Evolutionary conservation across 2,888 invertebrate genomes (phyloP), one percentile per base, ranked within the genome.

Genomic region (Oscheius sp.): DNA sequence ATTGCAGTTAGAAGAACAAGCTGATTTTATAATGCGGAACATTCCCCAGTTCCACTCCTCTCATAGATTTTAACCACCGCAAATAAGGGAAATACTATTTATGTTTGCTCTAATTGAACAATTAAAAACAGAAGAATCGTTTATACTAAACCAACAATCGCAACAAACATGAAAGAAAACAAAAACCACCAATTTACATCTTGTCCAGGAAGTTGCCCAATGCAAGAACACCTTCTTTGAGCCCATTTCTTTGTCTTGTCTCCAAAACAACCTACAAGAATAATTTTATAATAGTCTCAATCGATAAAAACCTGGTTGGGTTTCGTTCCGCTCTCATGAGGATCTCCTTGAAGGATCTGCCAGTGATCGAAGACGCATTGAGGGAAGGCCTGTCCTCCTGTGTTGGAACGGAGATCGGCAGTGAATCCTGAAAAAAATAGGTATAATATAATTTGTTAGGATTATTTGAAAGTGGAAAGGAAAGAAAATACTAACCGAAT

Each of bases 291-390:
- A n/a, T n/a, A n/a, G n/a, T n/a, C n/a, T n/a, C 9, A 35, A 35
- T 6, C 35, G 9, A 9, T 35, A 35, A 35, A 35, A 35, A 35
- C 35, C 55, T 81, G 84, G 69, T 84, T 87, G 46, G 91, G 89
- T 82, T 90, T 90, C 77, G 89, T 87, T 68, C 84, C 79, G 9
- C 88, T 83, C 58, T 98, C 97, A 89, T 93, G 91, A 82, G 97
- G 96, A 90, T 99, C 96, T 85, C 98, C 98, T 43, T 61, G 61
- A 43, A 61, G 61, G 23, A 96, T 91, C 91, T 98, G 95, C 99
- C 99, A 99, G 91, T 99, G 99, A 91, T 99, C 98, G 91, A 99
- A 99, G 89, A 99, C 98, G 91, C 97, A 98, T 97, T 99, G 99
- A 89, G 99, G 99, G 94, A 99, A 98, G 86, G 99, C 99, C 91